Percentiles rank a stretch among this genome's conserved stretches.
These are phyloP conservation scores for Rhinoptilus africanus DNA, from an alignment of 2,113 vertebrate species.

Conservation along the genomic window DNA sequence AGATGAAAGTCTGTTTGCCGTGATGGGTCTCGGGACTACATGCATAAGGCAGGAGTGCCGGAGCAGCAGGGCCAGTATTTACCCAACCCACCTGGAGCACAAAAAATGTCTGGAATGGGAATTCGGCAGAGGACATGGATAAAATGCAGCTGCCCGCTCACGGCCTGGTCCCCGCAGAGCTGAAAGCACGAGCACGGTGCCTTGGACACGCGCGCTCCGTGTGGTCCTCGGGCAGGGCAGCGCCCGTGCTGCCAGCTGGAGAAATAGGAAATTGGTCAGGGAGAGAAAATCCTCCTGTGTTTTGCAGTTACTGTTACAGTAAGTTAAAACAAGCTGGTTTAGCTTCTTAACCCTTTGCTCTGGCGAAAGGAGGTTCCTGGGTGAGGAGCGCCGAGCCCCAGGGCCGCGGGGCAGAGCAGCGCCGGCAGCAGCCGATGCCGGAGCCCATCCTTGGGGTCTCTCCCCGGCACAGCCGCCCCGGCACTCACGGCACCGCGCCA, in stretches of 20 bases:
- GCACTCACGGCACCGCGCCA: rapidly evolving
- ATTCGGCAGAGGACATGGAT: neutral
- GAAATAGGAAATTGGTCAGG: neutral
- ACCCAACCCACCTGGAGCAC: neutral
- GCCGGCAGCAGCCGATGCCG: rapidly evolving
- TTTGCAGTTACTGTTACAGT: neutral
- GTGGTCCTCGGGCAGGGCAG: neutral
- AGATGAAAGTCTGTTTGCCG: neutral
- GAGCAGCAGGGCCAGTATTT: neutral
- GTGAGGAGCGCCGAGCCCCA: neutral
- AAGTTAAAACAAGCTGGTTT: neutral
- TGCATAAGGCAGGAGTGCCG: neutral
- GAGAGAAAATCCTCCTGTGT: neutral
- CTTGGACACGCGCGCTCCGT: rapidly evolving
- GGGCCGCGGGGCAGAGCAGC: rapidly evolving
- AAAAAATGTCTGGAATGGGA: neutral
- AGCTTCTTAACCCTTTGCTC: neutral
- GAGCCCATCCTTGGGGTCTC: neutral
- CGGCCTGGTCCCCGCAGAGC: neutral
- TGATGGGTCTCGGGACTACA: rapidly evolving
- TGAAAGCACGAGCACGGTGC: rapidly evolving
- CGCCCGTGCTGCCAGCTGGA: rapidly evolving
- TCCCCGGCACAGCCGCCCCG: neutral
- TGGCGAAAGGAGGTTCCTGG: neutral
- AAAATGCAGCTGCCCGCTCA: neutral